Evolutionary conservation across 2,888 invertebrate species (phyloP).

Genomic region (Callimorpha dominula): DNA sequence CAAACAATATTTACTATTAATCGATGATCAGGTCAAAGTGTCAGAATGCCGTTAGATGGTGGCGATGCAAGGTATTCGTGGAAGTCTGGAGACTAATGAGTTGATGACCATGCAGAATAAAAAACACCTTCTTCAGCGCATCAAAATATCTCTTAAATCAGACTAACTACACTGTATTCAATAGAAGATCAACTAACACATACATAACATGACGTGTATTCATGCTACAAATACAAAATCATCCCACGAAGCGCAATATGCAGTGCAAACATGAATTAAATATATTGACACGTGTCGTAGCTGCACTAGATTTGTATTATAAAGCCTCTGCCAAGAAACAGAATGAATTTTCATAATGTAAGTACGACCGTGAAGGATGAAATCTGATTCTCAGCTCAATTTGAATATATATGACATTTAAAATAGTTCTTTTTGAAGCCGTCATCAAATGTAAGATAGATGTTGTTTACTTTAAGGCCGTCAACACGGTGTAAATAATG

Average conservation of each 20-base stretch:
- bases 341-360: slow-evolving; percentile 48
- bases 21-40: background rate
- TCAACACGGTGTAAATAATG: background rate
- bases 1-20: background rate
- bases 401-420: slow-evolving; percentile 27
- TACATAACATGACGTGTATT: slow-evolving; percentile 12
- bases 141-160: background rate
- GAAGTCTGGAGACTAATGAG: background rate
- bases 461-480: slow-evolving; percentile 11
- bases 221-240: slow-evolving; percentile 33
- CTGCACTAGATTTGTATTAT: slow-evolving; percentile 56
- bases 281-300: slow-evolving; percentile 65
- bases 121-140: background rate
- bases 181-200: slow-evolving; percentile 21
- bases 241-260: slow-evolving; percentile 59
- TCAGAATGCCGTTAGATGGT: background rate
- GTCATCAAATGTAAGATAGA: slow-evolving; percentile 7
- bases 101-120: background rate
- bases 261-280: slow-evolving; percentile 73
- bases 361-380: slow-evolving; percentile 29
- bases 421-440: slow-evolving; percentile 13
- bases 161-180: slow-evolving; percentile 18
- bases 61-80: background rate
- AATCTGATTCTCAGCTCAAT: slow-evolving; percentile 18
- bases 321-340: slow-evolving; percentile 46